Evolutionary conservation across 2,113 vertebrate genomes (phyloP).

Genomic region (Nothobranchius furzeri): DNA sequence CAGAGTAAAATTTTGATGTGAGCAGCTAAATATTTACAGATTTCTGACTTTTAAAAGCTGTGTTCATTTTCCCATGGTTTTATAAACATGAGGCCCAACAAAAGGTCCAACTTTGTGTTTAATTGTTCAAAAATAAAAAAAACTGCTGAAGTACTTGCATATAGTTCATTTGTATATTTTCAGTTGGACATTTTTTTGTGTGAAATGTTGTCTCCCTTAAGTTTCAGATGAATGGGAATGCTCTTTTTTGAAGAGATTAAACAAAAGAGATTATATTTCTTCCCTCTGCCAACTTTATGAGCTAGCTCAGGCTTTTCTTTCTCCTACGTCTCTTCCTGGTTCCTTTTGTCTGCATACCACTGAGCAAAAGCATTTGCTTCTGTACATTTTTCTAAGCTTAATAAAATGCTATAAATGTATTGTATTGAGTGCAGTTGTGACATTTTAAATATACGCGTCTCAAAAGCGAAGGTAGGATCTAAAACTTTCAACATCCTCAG

Average conservation of each 20-base stretch:
- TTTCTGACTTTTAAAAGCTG: not conserved
- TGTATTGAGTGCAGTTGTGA: slow-evolving; percentile 5
- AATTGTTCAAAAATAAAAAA: too few species aligned
- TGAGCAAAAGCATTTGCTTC: not conserved
- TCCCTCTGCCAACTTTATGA: not conserved
- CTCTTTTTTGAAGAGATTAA: too few species aligned
- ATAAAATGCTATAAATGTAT: not conserved
- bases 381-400: not conserved
- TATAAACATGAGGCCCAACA: not conserved
- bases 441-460: slow-evolving; percentile 3
- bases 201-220: too few species aligned
- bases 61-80: not conserved
- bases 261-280: too few species aligned
- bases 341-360: not conserved
- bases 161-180: not conserved
- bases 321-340: not conserved
- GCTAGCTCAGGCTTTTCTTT: not conserved
- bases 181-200: not conserved
- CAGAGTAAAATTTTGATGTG: not conserved
- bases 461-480: not conserved
- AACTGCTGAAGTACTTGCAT: not conserved
- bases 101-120: not conserved
- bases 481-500: slow-evolving; percentile 1
- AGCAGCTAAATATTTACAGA: not conserved
- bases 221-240: too few species aligned